phyloP scores from a whole-genome alignment of 2,797 vertebrate species.

The Lepus townsendii region DNA sequence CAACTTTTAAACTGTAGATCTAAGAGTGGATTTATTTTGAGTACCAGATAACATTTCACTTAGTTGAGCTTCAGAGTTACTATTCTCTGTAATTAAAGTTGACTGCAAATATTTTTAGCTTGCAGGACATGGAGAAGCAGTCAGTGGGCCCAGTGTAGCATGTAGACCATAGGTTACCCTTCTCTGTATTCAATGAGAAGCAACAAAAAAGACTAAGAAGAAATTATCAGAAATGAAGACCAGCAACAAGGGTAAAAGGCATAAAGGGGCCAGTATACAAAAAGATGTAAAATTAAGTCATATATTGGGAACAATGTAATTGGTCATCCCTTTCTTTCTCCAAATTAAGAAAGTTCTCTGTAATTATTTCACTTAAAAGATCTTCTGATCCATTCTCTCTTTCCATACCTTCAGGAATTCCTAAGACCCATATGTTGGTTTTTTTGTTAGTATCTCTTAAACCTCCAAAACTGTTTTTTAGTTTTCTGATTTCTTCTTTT shows the following conservation, averaged over 20 bases:
- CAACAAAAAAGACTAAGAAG: background rate
- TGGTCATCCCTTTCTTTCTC: too few relatives aligned
- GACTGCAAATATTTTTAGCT: background rate
- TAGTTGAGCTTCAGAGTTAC: background rate
- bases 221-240: slow-evolving; percentile 28
- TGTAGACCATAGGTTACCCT: background rate
- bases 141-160: background rate
- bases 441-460: too few relatives aligned
- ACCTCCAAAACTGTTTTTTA: too few relatives aligned
- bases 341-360: too few relatives aligned
- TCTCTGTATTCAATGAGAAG: background rate
- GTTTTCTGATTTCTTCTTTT: too few relatives aligned
- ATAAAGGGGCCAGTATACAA: background rate
- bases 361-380: too few relatives aligned
- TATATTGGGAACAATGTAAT: background rate
- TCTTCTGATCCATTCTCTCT: too few relatives aligned
- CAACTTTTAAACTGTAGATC: background rate
- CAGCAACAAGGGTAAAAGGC: background rate
- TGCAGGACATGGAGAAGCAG: background rate
- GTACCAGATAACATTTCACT: background rate
- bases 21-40: background rate
- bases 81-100: background rate
- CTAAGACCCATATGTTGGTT: too few relatives aligned
- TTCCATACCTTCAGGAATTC: too few relatives aligned
- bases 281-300: background rate